Percentiles rank a stretch among this genome's conserved stretches.
Conservation (phyloP, 2,113 vertebrate species). For the Malurus melanocephalus region DNA sequence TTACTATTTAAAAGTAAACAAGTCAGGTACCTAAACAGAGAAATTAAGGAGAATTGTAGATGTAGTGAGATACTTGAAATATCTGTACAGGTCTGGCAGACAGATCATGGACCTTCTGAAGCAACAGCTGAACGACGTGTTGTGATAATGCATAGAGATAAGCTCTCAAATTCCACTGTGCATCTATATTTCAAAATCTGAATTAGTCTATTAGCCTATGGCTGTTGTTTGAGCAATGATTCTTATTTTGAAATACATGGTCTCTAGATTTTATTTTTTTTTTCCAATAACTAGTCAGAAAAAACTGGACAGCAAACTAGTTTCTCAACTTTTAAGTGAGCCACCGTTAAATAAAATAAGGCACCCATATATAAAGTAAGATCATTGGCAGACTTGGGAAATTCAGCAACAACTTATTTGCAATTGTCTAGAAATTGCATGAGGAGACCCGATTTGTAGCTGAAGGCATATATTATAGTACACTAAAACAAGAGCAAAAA, state of each 20-base stretch:
- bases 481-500: neutral
- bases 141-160: neutral
- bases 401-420: neutral
- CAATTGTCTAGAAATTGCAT: neutral
- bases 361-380: fast-evolving
- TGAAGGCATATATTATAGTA: neutral
- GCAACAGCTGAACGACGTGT: neutral
- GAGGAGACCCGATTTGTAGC: neutral
- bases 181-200: neutral
- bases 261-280: neutral
- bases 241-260: neutral
- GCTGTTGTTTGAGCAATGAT: neutral
- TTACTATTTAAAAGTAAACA: neutral
- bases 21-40: neutral
- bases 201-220: neutral
- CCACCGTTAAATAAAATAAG: neutral
- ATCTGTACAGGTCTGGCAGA: neutral
- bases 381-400: neutral
- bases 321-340: neutral
- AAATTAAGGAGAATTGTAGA: neutral
- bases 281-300: neutral
- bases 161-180: neutral
- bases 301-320: neutral
- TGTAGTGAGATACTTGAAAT: neutral
- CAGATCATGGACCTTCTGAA: neutral